phyloP scores from a whole-genome alignment of 2,797 vertebrate species.

The Spinus olivaceus region DNA sequence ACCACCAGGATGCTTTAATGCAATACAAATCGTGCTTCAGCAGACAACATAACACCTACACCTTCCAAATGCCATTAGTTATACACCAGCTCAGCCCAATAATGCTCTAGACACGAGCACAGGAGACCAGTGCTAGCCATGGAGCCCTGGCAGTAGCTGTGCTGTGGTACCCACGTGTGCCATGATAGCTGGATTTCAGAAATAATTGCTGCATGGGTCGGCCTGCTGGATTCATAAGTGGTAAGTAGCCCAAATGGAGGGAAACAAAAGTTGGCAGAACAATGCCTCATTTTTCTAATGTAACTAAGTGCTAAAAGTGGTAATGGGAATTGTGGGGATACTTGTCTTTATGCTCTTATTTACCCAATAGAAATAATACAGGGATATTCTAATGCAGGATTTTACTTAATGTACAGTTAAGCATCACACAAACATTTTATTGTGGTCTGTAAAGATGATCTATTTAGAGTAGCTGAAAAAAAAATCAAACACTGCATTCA shows the following conservation, averaged over 20 bases:
- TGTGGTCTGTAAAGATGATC: constrained; percentile 52
- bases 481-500: background rate
- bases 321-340: constrained; percentile 59
- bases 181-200: background rate
- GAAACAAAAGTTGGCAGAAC: constrained; percentile 50
- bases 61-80: background rate
- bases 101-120: background rate
- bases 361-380: constrained; percentile 11
- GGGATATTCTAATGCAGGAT: constrained; percentile 3
- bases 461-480: constrained; percentile 25
- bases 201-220: background rate
- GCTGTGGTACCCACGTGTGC: background rate
- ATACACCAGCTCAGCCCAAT: background rate
- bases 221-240: background rate
- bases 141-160: background rate
- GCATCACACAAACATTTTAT: constrained; percentile 40
- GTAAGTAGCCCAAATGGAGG: constrained; percentile 18
- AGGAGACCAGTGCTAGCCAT: background rate
- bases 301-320: constrained; percentile 25
- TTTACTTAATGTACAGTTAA: constrained; percentile 61
- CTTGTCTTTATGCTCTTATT: constrained; percentile 18
- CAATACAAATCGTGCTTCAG: background rate
- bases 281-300: constrained; percentile 40
- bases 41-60: background rate
- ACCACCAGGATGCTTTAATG: background rate